Conservation (phyloP, 2,113 vertebrate species). For the Callipepla californica region DNA sequence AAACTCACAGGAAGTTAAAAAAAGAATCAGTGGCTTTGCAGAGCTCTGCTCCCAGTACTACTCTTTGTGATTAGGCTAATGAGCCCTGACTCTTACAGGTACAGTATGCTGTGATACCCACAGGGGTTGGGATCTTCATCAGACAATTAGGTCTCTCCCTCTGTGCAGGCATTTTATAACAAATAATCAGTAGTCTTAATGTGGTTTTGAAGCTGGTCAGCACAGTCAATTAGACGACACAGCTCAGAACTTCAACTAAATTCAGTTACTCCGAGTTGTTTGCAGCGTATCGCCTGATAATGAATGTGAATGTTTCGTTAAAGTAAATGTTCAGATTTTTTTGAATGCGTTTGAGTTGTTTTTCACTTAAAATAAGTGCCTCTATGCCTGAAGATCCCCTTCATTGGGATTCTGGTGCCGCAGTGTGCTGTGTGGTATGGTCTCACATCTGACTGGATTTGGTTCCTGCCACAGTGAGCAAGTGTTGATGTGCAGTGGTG, state of each 20-base stretch:
- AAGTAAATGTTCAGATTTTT: constrained; percentile 50
- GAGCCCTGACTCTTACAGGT: constrained; percentile 74
- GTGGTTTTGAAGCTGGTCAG: constrained; percentile 53
- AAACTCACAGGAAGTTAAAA: background rate
- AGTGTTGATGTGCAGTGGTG: background rate
- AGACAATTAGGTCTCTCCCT: constrained; percentile 75
- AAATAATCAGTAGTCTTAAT: constrained; percentile 67
- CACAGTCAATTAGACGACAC: constrained; percentile 47
- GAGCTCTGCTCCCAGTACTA: constrained; percentile 45
- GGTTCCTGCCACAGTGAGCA: background rate
- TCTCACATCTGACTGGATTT: background rate
- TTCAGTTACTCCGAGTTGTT: constrained; percentile 25
- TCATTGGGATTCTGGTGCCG: background rate
- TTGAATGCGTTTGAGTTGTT: background rate
- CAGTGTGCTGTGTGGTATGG: rapidly evolving
- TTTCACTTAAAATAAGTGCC: background rate
- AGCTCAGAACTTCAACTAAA: constrained; percentile 44
- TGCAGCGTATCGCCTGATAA: background rate
- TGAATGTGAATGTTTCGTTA: background rate
- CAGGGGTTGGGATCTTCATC: constrained; percentile 74
- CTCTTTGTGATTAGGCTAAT: constrained; percentile 75
- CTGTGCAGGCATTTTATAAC: constrained; percentile 71
- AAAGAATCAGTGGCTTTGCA: constrained; percentile 17
- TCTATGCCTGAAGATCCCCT: background rate
- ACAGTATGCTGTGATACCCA: constrained; percentile 66